phyloP scores from a whole-genome alignment of 1,140 invertebrate species.

The Dendrolimus kikuchii region DNA sequence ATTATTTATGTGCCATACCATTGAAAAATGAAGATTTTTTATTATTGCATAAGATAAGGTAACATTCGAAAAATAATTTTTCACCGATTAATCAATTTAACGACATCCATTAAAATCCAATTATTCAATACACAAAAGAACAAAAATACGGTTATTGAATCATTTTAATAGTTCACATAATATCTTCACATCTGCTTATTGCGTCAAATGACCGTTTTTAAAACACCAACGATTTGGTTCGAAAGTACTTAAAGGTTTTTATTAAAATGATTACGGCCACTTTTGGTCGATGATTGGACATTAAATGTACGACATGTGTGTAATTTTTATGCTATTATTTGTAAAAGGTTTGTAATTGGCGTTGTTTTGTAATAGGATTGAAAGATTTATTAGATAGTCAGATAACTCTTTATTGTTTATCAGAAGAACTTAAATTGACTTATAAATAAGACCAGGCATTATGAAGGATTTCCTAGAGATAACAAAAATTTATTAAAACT shows the following conservation, averaged over 20 bases:
- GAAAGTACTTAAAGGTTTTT: slow-evolving; percentile 33
- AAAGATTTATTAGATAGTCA: too few relatives aligned
- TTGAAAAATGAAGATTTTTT: too few relatives aligned
- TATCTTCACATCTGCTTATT: slow-evolving; percentile 20
- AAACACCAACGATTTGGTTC: slow-evolving; percentile 43
- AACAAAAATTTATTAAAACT: too few relatives aligned
- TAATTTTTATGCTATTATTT: slow-evolving; percentile 55
- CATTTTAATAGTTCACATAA: slow-evolving; percentile 20
- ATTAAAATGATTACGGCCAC: slow-evolving; percentile 52
- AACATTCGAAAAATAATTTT: too few relatives aligned
- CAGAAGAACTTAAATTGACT: not conserved
- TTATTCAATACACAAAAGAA: too few relatives aligned
- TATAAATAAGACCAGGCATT: not conserved
- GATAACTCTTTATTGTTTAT: slow-evolving; percentile 3
- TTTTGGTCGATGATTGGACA: slow-evolving; percentile 53
- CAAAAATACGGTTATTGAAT: slow-evolving; percentile 7
- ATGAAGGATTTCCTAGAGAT: too few relatives aligned
- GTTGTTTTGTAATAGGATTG: slow-evolving; percentile 26
- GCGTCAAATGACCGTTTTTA: slow-evolving; percentile 54
- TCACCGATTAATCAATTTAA: too few relatives aligned
- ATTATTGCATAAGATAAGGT: too few relatives aligned
- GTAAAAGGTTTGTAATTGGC: slow-evolving; percentile 46
- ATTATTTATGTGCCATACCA: too few relatives aligned
- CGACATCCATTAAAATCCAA: too few relatives aligned
- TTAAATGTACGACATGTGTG: slow-evolving; percentile 28